These are phyloP conservation scores for Periophthalmus magnuspinnatus DNA, from an alignment of 2,797 vertebrate species.

Conservation along the genomic window DNA sequence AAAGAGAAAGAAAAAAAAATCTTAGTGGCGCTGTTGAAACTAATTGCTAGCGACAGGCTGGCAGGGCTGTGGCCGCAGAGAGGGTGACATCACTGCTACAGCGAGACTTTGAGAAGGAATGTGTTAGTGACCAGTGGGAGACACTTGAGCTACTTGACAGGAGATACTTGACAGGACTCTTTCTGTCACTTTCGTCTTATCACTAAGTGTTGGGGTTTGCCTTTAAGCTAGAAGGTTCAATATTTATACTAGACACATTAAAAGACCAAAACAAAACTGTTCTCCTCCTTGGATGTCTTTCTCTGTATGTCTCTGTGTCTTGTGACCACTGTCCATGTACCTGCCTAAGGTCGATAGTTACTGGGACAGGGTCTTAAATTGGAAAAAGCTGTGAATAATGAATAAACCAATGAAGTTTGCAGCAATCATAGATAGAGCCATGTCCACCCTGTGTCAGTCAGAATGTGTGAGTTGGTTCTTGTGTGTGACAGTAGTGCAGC, in stretches of 20 bases:
- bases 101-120: conserved; percentile 47
- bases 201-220: conserved; percentile 20
- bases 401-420: conserved; percentile 4
- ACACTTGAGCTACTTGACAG: conserved; percentile 42
- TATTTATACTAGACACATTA: conserved; percentile 22
- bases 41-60: conserved; percentile 52
- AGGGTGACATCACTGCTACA: conserved; percentile 59
- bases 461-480: conserved; percentile 25
- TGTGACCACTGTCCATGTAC: neutral
- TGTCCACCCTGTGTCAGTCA: conserved; percentile 3
- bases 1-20: neutral
- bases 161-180: conserved; percentile 45
- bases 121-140: conserved; percentile 51
- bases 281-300: neutral
- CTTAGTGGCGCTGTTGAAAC: conserved; percentile 36
- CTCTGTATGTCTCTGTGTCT: neutral
- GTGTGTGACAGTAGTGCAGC: conserved; percentile 47
- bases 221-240: conserved; percentile 44
- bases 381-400: neutral
- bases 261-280: neutral
- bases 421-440: conserved; percentile 24
- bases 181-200: conserved; percentile 36
- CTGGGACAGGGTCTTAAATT: neutral
- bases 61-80: conserved; percentile 40
- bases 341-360: neutral